Base-by-base conservation (phyloP, 2,888 invertebrate genomes). In the Polylopha cassiicola region DNA sequence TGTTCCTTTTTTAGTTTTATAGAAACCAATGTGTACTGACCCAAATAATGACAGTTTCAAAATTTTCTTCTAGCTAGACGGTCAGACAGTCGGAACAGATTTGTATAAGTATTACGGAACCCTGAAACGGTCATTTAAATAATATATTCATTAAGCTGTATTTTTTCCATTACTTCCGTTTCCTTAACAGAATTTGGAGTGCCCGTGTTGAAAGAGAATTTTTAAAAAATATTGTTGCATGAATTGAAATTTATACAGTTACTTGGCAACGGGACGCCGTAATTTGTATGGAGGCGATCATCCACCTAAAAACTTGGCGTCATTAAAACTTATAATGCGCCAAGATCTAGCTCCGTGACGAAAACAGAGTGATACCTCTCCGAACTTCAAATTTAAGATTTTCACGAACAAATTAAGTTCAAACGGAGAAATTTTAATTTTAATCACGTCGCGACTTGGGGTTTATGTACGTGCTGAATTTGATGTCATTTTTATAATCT, bases 111-210 rank as follows among this genome's bases (percentile, higher is more conserved):
- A 30, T 21, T 43, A 47, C 41, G 47, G 43, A 49, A 46, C 46
- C 52, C 56, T 55, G 58, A 53, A 60, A 64, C 58, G 33, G 26
- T 28, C 55, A 53, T 51, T 57, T 57, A 69, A 63, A 65, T 64
- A 66, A 70, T 65, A 70, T 68, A 67, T 61, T 58, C 51, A 58
- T 61, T 54, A 57, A 60, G 55, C 61, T 63, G 58, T 64, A 56
- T 61, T 65, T 61, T 59, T 56, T 59, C 64, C 60, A 64, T 65
- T 52, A 50, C 45, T 53, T 54, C 50, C 50, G 53, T 52, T 44
- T 13, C 14, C 17, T 28, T 48, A 37, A 46, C 47, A 49, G 43
- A 45, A 55, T 50, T 52, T 55, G 50, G 54, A 53, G 54, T 53
- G 58, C 58, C 44, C 46, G 47, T 47, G 48, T 57, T 61, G 57